Evolutionary conservation across 2,113 vertebrate genomes (phyloP).

Genomic region (Arothron firmamentum): DNA sequence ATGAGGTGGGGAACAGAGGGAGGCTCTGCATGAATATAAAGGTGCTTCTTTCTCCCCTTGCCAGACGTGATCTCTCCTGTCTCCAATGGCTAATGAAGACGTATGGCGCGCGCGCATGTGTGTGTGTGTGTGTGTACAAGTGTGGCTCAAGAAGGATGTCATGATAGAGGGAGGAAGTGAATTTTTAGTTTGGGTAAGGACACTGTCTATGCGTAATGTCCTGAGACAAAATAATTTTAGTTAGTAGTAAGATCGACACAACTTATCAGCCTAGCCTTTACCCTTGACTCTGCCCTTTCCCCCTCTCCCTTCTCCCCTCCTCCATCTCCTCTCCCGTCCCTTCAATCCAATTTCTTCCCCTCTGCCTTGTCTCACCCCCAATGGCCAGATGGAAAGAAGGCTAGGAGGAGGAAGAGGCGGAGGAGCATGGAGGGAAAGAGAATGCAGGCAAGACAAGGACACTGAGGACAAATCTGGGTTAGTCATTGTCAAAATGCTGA

Average conservation of each 20-base stretch:
- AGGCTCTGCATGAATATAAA: constrained; percentile 43
- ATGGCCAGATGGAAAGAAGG: constrained; percentile 57
- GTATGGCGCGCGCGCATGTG: constrained; percentile 40
- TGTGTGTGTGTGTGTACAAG: constrained; percentile 14
- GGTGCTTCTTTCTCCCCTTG: constrained; percentile 47
- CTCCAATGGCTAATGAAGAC: constrained; percentile 67
- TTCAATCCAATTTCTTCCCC: constrained; percentile 13
- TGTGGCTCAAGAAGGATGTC: constrained; percentile 7
- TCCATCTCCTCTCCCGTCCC: constrained; percentile 6
- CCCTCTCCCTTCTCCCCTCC: neutral
- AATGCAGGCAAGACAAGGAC: constrained; percentile 62
- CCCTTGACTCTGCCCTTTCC: constrained; percentile 35
- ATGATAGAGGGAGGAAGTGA: neutral
- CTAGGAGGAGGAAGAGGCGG: constrained; percentile 14
- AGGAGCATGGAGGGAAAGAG: constrained; percentile 15
- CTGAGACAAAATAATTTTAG: constrained; percentile 24
- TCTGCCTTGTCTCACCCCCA: constrained; percentile 37
- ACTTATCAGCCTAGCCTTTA: constrained; percentile 17
- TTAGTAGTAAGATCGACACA: constrained; percentile 35
- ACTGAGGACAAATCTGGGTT: constrained; percentile 63
- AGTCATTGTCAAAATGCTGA: constrained; percentile 68
- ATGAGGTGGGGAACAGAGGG: constrained; percentile 20
- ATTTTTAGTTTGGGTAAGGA: neutral
- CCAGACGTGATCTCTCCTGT: constrained; percentile 54
- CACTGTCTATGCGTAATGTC: constrained; percentile 24